phyloP scores from a whole-genome alignment of 1,140 invertebrate genomes.

The Zaprionus nigranus region DNA sequence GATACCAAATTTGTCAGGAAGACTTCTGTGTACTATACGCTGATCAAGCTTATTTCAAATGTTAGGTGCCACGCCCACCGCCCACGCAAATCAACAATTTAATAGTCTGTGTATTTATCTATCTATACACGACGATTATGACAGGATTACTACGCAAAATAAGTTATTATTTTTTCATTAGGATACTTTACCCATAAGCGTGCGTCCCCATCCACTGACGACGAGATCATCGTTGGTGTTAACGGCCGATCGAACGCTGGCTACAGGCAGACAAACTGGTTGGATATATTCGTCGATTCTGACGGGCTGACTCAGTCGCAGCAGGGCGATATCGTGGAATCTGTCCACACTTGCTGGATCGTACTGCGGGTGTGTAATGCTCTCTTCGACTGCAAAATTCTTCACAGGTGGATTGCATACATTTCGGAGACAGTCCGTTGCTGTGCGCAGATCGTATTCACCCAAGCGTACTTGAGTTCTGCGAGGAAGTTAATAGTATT shows the following conservation, averaged over 20 bases:
- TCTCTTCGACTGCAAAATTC: constrained; percentile 75
- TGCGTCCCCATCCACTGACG: constrained; percentile 90
- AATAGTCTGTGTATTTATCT: too few relatives aligned
- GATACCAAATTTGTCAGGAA: too few relatives aligned
- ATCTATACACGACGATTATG: too few relatives aligned
- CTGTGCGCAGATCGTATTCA: constrained; percentile 86
- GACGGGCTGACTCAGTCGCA: constrained; percentile 90
- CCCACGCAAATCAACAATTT: too few relatives aligned
- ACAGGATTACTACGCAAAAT: too few relatives aligned
- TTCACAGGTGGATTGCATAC: constrained; percentile 76
- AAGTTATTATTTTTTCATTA: too few relatives aligned
- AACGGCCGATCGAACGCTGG: constrained; percentile 56
- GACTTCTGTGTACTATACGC: too few relatives aligned
- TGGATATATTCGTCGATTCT: constrained; percentile 88
- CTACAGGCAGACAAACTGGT: constrained; percentile 90
- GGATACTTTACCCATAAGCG: constrained; percentile 52
- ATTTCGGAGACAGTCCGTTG: constrained; percentile 85
- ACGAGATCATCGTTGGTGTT: constrained; percentile 84
- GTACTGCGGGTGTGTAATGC: constrained; percentile 83
- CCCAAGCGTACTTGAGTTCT: constrained; percentile 86
- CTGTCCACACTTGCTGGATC: constrained; percentile 48
- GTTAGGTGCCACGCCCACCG: too few relatives aligned
- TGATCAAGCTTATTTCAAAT: too few relatives aligned
- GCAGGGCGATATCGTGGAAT: constrained; percentile 90
- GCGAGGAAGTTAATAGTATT: neutral